Base-by-base conservation (phyloP, 2,113 vertebrate species). In the Nibea albiflora region DNA sequence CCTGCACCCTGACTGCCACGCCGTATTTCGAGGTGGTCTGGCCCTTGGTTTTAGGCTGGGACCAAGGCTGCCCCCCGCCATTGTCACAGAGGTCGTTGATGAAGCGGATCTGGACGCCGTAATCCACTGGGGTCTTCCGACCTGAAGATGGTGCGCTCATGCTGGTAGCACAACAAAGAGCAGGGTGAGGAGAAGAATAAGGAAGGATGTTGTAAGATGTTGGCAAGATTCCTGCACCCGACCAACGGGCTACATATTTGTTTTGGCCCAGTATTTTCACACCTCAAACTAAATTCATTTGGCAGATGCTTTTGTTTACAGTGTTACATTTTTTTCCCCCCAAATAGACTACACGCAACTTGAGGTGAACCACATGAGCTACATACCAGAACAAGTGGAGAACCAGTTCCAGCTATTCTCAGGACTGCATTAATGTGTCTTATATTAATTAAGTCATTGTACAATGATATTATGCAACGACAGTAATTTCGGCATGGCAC, bases 71-170 rank as follows among this genome's bases (percentile, higher is more conserved):
- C 54, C 80, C 86, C 11, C 90, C 14, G 63, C 82, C 56, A 0
- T 87, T 85, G 19, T 96, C 95, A 4, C 85, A 85, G 47, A 96
- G 89, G 87, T 98, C 95, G 5, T 96, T 95, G 81, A 98, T 98
- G 94, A 98, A 98, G 76, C 97, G 96, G 89, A 99, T 98, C 93
- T 99, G 98, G 84, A 98, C 97, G 0, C 97, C 97, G 2, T 96
- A 91, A 82, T 98, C 97, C 85, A 97, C 90, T 0, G 96, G 95
- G 52, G 77, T 94, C 88, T 92, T 96, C 71, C 89, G 95, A 70
- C 95, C 96, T 0, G 94, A 92, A 57, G 94, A 93, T 15, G 91
- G 81, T 5, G 88, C 44, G 76, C 80, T 92, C 95, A 95, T 95
- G 53, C 93, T 95, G 84, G n/a, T 20, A 39, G 60, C 39, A 80